These are phyloP conservation scores for Drosophila tani DNA, from an alignment of 1,140 invertebrate genomes.

Conservation along the genomic window DNA sequence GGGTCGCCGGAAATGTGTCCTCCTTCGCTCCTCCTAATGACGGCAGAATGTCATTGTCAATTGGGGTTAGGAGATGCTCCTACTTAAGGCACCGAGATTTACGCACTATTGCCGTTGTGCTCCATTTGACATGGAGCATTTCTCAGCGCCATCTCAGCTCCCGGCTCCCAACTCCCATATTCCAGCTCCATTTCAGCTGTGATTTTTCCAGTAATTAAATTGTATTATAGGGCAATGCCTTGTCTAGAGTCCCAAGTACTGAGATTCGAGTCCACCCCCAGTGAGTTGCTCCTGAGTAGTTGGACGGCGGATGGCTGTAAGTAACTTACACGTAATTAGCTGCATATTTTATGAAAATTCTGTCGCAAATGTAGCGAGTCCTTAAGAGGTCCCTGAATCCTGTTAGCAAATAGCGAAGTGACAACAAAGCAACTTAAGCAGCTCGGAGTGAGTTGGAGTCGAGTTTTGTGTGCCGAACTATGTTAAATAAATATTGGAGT, in stretches of 20 bases:
- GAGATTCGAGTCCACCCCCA: background rate
- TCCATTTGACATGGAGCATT: slow-evolving; percentile 54
- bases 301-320: slow-evolving; percentile 39
- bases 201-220: slow-evolving; percentile 82
- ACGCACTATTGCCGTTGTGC: slow-evolving; percentile 71
- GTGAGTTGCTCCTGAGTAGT: slow-evolving; percentile 18
- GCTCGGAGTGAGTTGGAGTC: background rate
- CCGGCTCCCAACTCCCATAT: background rate
- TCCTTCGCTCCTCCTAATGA: slow-evolving; percentile 53
- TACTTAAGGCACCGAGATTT: slow-evolving; percentile 77
- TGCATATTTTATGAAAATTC: slow-evolving; percentile 75
- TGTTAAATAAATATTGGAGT: slow-evolving; percentile 27
- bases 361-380: slow-evolving; percentile 13
- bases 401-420: slow-evolving; percentile 35
- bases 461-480: slow-evolving; percentile 7
- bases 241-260: slow-evolving; percentile 2
- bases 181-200: slow-evolving; percentile 29
- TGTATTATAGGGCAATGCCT: slow-evolving; percentile 65
- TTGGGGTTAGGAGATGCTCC: slow-evolving; percentile 63
- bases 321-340: slow-evolving; percentile 76
- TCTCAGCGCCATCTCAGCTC: slow-evolving; percentile 14
- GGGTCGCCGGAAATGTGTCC: slow-evolving; percentile 23
- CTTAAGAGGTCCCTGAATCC: slow-evolving; percentile 1
- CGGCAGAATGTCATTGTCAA: slow-evolving; percentile 80
- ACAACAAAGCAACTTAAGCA: slow-evolving; percentile 37